Evolutionary conservation across 1,140 invertebrate species (phyloP).

Genomic region (Tribolium castaneum): DNA sequence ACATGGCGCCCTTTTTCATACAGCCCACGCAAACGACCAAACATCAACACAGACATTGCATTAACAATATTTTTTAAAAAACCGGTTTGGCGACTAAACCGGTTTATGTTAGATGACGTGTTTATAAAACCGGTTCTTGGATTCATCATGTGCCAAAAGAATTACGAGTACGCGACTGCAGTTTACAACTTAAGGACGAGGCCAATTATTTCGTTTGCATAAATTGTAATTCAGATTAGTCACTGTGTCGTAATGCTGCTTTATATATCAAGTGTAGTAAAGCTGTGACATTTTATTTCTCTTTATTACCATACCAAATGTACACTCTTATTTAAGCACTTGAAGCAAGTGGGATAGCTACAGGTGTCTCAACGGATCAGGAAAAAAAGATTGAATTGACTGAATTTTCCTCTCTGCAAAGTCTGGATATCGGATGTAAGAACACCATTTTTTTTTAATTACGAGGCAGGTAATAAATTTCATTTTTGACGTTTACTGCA

Average conservation of each 20-base stretch:
- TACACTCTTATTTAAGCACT: background rate
- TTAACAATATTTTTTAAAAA: background rate
- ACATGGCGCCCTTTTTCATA: slow-evolving; percentile 12
- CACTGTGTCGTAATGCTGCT: background rate
- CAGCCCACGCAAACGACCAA: background rate
- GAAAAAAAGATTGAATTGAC: background rate
- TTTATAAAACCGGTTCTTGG: background rate
- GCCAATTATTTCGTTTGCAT: slow-evolving; percentile 24
- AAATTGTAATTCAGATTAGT: slow-evolving; percentile 24
- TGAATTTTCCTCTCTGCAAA: background rate
- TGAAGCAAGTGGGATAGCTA: background rate
- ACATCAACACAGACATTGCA: background rate
- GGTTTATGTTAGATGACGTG: background rate
- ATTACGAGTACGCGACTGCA: background rate
- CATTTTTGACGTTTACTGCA: background rate
- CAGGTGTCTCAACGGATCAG: background rate
- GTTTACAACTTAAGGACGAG: slow-evolving; percentile 12
- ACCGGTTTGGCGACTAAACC: background rate
- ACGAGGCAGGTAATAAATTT: background rate
- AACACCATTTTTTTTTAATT: background rate
- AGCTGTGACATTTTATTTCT: background rate
- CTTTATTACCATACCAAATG: background rate
- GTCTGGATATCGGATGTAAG: background rate
- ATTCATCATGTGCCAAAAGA: background rate
- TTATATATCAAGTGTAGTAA: background rate